Conservation (phyloP, 92 coral and sea anemone species). For the Phenganax subtilis region DNA sequence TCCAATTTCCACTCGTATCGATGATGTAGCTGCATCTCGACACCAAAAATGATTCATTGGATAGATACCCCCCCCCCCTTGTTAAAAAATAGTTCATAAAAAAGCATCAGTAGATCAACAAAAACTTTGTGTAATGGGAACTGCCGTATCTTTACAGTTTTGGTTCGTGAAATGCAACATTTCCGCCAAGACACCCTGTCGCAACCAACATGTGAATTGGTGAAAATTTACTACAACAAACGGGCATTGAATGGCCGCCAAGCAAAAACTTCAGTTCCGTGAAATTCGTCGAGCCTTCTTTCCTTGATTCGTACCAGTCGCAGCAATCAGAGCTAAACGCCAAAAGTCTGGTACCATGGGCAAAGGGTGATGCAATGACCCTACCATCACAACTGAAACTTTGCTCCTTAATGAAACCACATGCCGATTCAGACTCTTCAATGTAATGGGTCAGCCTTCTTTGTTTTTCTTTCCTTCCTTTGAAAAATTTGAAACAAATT, state of each 20-base stretch:
- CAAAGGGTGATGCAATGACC: constrained; percentile 89
- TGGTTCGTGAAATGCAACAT: constrained; percentile 75
- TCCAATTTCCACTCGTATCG: too few species aligned
- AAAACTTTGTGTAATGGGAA: too few species aligned
- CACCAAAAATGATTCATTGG: too few species aligned
- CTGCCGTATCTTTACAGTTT: constrained; percentile 36
- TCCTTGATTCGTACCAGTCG: constrained; percentile 42
- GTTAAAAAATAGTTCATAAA: too few species aligned
- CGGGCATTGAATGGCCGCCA: constrained; percentile 68
- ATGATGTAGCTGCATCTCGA: too few species aligned
- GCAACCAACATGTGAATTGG: constrained; percentile 73
- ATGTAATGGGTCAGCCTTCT: constrained; percentile 68
- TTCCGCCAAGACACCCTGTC: constrained; percentile 86
- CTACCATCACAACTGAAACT: constrained; percentile 86
- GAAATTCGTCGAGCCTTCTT: too few species aligned
- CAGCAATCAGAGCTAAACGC: constrained; percentile 66
- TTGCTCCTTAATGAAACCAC: constrained; percentile 84
- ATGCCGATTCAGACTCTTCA: constrained; percentile 70
- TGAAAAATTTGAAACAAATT: constrained; percentile 9
- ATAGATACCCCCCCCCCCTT: too few species aligned
- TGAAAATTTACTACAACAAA: constrained; percentile 79
- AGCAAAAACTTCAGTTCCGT: too few species aligned
- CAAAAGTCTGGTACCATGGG: constrained; percentile 74
- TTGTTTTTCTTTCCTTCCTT: neutral
- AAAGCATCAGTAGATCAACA: too few species aligned